phyloP scores from a whole-genome alignment of 2,888 invertebrate species.

The Dyspetes luteomarginatus region DNA sequence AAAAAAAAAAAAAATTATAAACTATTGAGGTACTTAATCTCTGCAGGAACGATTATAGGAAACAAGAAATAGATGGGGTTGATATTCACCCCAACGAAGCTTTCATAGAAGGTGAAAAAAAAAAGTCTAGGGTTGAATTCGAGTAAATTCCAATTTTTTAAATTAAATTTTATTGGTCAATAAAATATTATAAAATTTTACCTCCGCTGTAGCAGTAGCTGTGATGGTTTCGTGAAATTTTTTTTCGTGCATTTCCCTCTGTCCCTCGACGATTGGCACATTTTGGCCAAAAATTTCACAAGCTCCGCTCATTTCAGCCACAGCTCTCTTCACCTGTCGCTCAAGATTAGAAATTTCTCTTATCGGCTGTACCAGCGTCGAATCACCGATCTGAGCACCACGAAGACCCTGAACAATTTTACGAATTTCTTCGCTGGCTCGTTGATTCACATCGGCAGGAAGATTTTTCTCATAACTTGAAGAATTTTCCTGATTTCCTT shows the following conservation, averaged over 20 bases:
- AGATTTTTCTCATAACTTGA: conserved; percentile 6
- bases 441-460: conserved; percentile 31
- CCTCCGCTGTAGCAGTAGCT: background rate
- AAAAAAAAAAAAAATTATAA: too few species aligned
- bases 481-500: background rate
- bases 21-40: too few species aligned
- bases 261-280: conserved; percentile 67
- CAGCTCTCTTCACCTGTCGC: conserved; percentile 69
- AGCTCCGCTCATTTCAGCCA: conserved; percentile 59
- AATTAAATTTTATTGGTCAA: too few species aligned
- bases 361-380: conserved; percentile 13
- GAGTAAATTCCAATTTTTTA: too few species aligned
- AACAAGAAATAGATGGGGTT: too few species aligned
- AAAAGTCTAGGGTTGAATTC: too few species aligned
- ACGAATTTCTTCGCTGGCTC: conserved; percentile 64
- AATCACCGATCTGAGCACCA: conserved; percentile 75
- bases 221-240: background rate
- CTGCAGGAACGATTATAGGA: too few species aligned
- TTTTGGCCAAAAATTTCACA: conserved; percentile 24
- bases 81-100: too few species aligned
- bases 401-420: conserved; percentile 69
- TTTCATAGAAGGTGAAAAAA: too few species aligned
- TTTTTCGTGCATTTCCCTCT: conserved; percentile 70
- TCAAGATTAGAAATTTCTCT: conserved; percentile 60
- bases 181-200: background rate